These are phyloP conservation scores for Apodemia hepburni DNA, from an alignment of 2,888 invertebrate genomes.

Conservation along the genomic window DNA sequence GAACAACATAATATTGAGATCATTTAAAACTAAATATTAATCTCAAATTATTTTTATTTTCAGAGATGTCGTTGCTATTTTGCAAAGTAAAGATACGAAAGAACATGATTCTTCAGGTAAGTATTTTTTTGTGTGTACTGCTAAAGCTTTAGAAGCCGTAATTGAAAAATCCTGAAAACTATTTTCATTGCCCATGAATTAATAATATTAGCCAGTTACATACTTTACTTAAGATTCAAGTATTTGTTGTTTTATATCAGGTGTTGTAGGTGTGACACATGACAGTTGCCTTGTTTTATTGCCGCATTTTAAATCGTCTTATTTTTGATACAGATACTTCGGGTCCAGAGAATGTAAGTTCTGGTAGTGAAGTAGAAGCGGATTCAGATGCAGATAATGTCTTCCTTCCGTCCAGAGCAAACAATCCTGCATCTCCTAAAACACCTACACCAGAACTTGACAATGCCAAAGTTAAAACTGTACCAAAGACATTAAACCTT, in stretches of 20 bases:
- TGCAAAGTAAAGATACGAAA: slow-evolving; percentile 84
- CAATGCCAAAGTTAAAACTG: slow-evolving; percentile 50
- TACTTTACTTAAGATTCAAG: no score
- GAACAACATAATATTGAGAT: no score
- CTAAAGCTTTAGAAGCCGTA: no score
- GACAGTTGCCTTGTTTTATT: neutral
- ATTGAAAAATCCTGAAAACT: no score
- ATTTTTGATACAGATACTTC: slow-evolving; percentile 58
- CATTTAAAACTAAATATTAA: neutral
- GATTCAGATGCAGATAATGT: slow-evolving; percentile 76
- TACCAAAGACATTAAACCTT: slow-evolving; percentile 70
- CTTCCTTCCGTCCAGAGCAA: slow-evolving; percentile 66
- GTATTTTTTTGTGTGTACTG: slow-evolving; percentile 6
- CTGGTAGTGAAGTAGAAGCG: slow-evolving; percentile 69
- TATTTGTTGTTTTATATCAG: no score
- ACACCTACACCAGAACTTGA: slow-evolving; percentile 42
- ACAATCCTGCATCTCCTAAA: slow-evolving; percentile 47
- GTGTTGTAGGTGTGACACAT: no score
- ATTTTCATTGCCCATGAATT: no score
- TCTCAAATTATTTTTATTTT: slow-evolving; percentile 35
- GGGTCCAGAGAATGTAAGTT: slow-evolving; percentile 84
- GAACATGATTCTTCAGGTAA: slow-evolving; percentile 73
- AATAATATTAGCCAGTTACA: no score
- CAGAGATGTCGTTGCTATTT: slow-evolving; percentile 85
- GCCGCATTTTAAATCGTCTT: neutral